A percentile compares a stretch with the other conserved stretches of the same genome.
These are phyloP conservation scores for Diabrotica virgifera DNA, from an alignment of 1,140 invertebrate genomes.

Conservation along the genomic window DNA sequence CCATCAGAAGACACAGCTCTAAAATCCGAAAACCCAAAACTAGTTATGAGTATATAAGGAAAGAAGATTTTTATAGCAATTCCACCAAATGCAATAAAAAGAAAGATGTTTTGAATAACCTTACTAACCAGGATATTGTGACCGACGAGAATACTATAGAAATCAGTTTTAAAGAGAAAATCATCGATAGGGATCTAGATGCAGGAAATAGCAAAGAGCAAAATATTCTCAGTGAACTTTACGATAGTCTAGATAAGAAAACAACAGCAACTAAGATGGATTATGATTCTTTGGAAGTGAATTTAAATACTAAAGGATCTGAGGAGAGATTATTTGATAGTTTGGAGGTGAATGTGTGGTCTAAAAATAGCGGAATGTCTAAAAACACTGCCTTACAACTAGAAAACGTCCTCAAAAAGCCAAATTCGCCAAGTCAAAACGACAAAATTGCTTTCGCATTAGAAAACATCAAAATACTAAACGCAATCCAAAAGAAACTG, in stretches of 20 bases:
- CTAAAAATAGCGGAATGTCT: conserved; percentile 22
- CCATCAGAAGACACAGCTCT: conserved; percentile 47
- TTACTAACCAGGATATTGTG: conserved; percentile 44
- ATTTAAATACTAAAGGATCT: conserved; percentile 34
- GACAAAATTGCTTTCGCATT: conserved; percentile 44
- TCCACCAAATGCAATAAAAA: conserved; percentile 30
- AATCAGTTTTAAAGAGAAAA: conserved; percentile 46
- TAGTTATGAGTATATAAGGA: conserved; percentile 50
- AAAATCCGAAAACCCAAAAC: conserved; percentile 43
- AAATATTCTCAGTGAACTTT: conserved; percentile 41
- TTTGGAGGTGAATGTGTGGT: conserved; percentile 37
- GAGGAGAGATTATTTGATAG: conserved; percentile 38
- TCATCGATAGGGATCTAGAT: conserved; percentile 43
- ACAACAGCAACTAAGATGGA: conserved; percentile 36
- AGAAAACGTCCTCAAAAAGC: conserved; percentile 32
- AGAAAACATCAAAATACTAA: conserved; percentile 56
- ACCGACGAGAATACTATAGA: conserved; percentile 42
- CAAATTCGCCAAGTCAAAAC: conserved; percentile 18
- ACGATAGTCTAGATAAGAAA: conserved; percentile 44
- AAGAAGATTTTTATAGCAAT: conserved; percentile 46
- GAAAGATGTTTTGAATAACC: conserved; percentile 40
- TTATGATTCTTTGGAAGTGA: conserved; percentile 40
- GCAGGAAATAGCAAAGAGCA: conserved; percentile 27
- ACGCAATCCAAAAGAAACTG: conserved; percentile 62
- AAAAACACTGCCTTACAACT: conserved; percentile 33